These are phyloP conservation scores for Thymallus thymallus DNA, from an alignment of 2,113 vertebrate genomes.

Conservation along the genomic window DNA sequence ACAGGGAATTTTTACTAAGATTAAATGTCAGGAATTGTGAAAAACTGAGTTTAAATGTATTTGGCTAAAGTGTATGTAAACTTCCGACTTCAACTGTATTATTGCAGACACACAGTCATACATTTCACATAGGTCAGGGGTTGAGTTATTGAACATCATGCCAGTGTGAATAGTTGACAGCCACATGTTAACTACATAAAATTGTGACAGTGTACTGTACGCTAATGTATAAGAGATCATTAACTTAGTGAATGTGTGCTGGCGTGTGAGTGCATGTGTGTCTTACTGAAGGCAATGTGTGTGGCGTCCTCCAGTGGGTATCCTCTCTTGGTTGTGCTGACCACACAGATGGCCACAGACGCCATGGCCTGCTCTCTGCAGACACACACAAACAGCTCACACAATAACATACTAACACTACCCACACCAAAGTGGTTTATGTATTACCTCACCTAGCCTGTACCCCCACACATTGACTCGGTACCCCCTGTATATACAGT, in stretches of 20 bases:
- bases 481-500: no score
- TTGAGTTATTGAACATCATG: background rate
- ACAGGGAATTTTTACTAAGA: no score
- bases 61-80: no score
- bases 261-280: no score
- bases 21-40: no score
- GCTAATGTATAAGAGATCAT: background rate
- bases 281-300: slow-evolving; percentile 94
- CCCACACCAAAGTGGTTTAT: background rate
- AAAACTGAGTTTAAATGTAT: no score
- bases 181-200: background rate
- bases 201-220: background rate
- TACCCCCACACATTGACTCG: no score
- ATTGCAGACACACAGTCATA: no score
- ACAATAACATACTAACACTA: background rate
- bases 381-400: background rate
- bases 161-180: background rate
- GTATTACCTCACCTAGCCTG: no score
- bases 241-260: no score
- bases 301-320: slow-evolving; percentile 94
- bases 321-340: slow-evolving; percentile 88
- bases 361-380: slow-evolving; percentile 90
- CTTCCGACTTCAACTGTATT: no score
- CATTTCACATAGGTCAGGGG: no score
- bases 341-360: slow-evolving; percentile 88